These are phyloP conservation scores for Phocides pigmalion DNA, from an alignment of 1,140 invertebrate species.

Conservation along the genomic window DNA sequence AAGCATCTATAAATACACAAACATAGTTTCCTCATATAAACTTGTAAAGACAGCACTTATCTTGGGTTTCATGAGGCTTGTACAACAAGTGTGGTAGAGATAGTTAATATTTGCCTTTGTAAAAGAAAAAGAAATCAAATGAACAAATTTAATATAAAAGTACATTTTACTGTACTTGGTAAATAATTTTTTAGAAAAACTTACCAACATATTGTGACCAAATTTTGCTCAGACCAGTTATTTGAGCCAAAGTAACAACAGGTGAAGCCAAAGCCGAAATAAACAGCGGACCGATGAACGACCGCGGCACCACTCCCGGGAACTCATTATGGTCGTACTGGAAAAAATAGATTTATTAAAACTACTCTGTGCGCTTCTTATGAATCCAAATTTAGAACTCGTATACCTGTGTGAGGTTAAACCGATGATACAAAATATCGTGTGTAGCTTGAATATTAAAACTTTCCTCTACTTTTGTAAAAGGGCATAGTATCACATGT, in stretches of 20 bases:
- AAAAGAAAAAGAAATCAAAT: no score
- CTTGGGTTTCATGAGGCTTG: no score
- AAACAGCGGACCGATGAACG: constrained; percentile 96
- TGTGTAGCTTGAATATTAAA: constrained; percentile 99
- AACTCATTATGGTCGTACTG: constrained; percentile 99
- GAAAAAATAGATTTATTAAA: constrained; percentile 76
- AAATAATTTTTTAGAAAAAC: no score
- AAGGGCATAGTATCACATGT: constrained; percentile 95
- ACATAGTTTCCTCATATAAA: no score
- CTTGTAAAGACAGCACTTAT: no score
- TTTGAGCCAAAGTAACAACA: constrained; percentile 87
- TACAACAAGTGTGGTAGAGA: no score
- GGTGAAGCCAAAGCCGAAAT: constrained; percentile 92
- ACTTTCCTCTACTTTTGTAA: constrained; percentile 99
- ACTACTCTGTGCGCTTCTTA: constrained; percentile 47
- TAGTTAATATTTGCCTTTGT: no score
- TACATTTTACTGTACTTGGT: no score
- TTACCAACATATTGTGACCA: constrained; percentile 96
- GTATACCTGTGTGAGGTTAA: constrained; percentile 92
- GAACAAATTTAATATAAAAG: no score
- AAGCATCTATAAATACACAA: no score
- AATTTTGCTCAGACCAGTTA: constrained; percentile 92
- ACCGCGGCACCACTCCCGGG: constrained; percentile 98
- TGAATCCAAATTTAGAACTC: constrained; percentile 76
- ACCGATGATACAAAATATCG: constrained; percentile 95